Percentiles rank a stretch among this genome's conserved stretches.
Conservation (phyloP, 2,797 vertebrate genomes). For the Pantherophis alleghaniensis region DNA sequence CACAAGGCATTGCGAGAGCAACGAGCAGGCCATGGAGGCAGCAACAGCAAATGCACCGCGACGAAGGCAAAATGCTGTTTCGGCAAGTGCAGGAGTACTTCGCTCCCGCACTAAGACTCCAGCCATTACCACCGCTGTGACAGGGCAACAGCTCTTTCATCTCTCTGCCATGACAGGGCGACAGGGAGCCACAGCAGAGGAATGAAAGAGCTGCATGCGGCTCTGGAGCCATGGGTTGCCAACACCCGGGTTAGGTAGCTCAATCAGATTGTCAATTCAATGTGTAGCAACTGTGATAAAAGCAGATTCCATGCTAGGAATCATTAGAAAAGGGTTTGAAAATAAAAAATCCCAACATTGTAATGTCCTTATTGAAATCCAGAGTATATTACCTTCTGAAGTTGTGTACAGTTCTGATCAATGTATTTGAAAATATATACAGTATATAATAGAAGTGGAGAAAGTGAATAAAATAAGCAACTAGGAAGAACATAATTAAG, state of each 20-base stretch:
- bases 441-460: neutral
- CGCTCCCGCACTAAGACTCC: too few species aligned
- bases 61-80: too few species aligned
- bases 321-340: neutral
- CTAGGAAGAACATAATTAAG: neutral
- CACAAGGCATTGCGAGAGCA: too few species aligned
- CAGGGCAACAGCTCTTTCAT: too few species aligned
- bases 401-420: neutral
- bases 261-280: neutral
- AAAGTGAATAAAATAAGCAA: neutral
- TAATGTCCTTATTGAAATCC: neutral
- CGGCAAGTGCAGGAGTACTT: too few species aligned
- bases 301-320: neutral
- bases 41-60: too few species aligned
- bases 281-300: neutral
- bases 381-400: neutral
- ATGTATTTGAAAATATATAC: neutral
- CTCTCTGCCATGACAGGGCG: too few species aligned
- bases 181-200: too few species aligned
- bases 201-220: too few species aligned
- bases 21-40: too few species aligned
- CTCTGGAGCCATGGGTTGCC: too few species aligned
- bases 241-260: neutral
- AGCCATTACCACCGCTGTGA: too few species aligned
- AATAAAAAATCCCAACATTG: neutral